phyloP scores from a whole-genome alignment of 1,140 invertebrate genomes.

The Dendroctonus valens region DNA sequence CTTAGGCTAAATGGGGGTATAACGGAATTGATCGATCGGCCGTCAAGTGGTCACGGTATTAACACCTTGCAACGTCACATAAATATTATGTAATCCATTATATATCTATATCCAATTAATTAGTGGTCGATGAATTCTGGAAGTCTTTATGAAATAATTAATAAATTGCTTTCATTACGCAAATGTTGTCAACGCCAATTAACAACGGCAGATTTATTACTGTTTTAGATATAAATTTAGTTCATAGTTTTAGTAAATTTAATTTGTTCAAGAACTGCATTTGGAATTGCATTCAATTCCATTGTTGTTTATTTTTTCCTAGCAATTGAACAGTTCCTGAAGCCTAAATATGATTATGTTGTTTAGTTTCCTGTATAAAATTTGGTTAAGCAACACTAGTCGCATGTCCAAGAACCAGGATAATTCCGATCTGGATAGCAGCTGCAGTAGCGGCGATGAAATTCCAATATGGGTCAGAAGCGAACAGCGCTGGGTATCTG shows the following conservation, averaged over 20 bases:
- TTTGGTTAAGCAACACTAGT: constrained; percentile 43
- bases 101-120: neutral
- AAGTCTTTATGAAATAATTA: constrained; percentile 1
- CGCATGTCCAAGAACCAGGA: constrained; percentile 22
- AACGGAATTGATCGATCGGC: no score
- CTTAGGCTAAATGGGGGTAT: no score
- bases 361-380: constrained; percentile 18
- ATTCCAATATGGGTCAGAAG: constrained; percentile 76
- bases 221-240: neutral
- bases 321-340: neutral
- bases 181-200: constrained; percentile 15
- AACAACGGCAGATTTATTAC: constrained; percentile 8
- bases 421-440: constrained; percentile 45
- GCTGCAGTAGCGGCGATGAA: constrained; percentile 56
- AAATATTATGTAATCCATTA: no score
- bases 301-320: neutral
- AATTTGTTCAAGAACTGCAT: neutral
- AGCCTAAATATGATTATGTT: neutral
- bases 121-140: constrained; percentile 5
- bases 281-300: neutral
- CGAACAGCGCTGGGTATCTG: constrained; percentile 75
- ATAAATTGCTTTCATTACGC: constrained; percentile 10
- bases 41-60: no score
- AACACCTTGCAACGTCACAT: no score
- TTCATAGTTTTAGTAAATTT: neutral